Evolutionary conservation across 2,888 invertebrate genomes (phyloP).

Genomic region (Cantharis nigra): DNA sequence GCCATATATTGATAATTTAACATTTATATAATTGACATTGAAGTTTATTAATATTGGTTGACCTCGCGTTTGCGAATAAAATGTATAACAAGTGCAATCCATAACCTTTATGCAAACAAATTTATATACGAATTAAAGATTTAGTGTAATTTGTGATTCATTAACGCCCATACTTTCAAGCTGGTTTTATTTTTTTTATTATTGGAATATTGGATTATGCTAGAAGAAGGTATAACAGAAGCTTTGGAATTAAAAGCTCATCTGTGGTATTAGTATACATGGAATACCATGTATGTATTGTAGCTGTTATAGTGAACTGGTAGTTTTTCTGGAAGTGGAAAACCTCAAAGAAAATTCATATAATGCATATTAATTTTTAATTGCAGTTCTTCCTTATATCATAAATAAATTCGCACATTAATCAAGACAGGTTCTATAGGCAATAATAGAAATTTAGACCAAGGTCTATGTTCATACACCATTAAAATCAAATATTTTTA

Average conservation of each 20-base stretch:
- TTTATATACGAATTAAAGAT: not conserved
- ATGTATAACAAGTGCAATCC: not conserved
- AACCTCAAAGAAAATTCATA: no score
- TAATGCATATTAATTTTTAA: no score
- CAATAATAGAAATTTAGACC: not conserved
- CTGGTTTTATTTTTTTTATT: not conserved
- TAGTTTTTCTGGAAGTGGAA: no score
- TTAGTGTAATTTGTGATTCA: not conserved
- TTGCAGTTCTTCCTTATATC: not conserved
- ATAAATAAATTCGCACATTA: not conserved
- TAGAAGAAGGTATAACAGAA: not conserved
- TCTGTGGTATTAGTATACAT: no score
- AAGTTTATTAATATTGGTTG: not conserved
- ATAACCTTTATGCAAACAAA: not conserved
- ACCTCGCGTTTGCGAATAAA: not conserved
- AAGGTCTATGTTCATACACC: not conserved
- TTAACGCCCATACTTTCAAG: not conserved
- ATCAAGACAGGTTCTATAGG: not conserved
- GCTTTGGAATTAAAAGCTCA: no score
- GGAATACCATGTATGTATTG: no score
- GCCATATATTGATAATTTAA: not conserved
- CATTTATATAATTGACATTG: not conserved
- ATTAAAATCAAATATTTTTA: not conserved
- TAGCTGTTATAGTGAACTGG: no score
- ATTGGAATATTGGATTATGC: not conserved